Evolutionary conservation across 2,797 vertebrate species (phyloP), one percentile per base, ranked within the genome.

Genomic region (Coregonus sp.): DNA sequence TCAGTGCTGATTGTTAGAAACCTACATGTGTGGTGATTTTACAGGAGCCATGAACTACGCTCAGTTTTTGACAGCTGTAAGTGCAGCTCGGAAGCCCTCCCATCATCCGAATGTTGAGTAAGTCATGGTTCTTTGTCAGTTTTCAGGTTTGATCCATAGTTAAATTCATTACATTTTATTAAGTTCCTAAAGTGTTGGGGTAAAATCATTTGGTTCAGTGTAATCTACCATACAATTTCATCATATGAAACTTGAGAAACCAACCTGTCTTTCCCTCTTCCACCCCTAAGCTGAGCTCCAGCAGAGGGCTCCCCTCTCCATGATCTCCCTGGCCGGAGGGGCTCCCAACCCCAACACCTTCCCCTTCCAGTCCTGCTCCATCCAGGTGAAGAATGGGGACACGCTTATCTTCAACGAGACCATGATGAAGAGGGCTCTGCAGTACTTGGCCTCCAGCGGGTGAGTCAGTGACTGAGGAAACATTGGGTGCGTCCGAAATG

Each of bases 311-410:
- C 95, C 96, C 94, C 94, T 25, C 0, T 93, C 96, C 4, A 81
- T 97, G 67, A 99, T 99, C 86, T 98, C 97, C 37, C 84, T 99
- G 89, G 97, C 96, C 5, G 93, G 94, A 18, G 98, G 98, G 4
- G 90, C 89, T 11, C 98, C 98, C 16, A 99, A 91, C 56, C 25
- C 25, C 25, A 25, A 25, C 25, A 90, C 92, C 35, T 99, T 99
- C 86, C 98, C 98, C n/a, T 99, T 98, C 89, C 94, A 90, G 81
- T 92, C 91, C 0, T 96, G 95, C 0, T 88, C 80, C 59, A 82
- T 99, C 82, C 80, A 87, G 50, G 33, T 95, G 84, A 94, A 89
- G 85, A 87, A 94, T 31, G 96, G 96, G 52, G 85, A 80, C 0
- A 63, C 83, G 0, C 5, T 99, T 81, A 91, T 88, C 4, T 95